Evolutionary conservation across 2,113 vertebrate species (phyloP), one percentile per base, ranked within the genome.

Genomic region (Rhipidura dahli): DNA sequence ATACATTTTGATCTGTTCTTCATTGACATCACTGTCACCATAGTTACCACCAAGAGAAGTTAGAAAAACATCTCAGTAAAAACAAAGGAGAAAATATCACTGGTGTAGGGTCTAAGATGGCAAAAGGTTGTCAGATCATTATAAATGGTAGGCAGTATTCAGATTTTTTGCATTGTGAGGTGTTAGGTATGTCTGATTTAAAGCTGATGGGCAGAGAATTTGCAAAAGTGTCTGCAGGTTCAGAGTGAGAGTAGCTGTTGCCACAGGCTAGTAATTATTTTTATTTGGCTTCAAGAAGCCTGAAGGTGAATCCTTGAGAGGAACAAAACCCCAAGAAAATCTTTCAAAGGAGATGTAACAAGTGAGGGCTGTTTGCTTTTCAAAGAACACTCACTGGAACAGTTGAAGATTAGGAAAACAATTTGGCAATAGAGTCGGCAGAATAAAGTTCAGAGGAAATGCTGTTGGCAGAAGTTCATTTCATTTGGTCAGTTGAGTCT

Each of bases 1-100:
- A 87, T 60, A 30, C 85, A 66, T 95, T 96, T 94, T 89, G 77
- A 70, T 85, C 89, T 83, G 24, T 39, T 84, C 77, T 76, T 85
- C 50, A 0, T 45, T 92, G 76, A 71, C 60, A 89, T 90, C 84
- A 90, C 59, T 78, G 70, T 96, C 91, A 91, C 92, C 93, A 92
- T 93, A 94, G 93, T 73, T 96, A 97, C 89, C 92, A 92, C 69
- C 54, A 76, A 70, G 81, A 86, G 59, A 92, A 92, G 81, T 85
- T 75, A 51, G 51, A 78, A 61, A 90, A 87, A 75, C 1, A 0
- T 64, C 93, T 92, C 56, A 21, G 79, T 71, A 71, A 78, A 95
- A 97, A 93, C 83, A 92, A 83, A 95, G 60, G 60, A 59, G 86
- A 31, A 96, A 92, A 96, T 90, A 60, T 75, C 51, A 26, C 19